These are phyloP conservation scores for Phainopepla nitens DNA, from an alignment of 2,113 vertebrate species.

Conservation along the genomic window DNA sequence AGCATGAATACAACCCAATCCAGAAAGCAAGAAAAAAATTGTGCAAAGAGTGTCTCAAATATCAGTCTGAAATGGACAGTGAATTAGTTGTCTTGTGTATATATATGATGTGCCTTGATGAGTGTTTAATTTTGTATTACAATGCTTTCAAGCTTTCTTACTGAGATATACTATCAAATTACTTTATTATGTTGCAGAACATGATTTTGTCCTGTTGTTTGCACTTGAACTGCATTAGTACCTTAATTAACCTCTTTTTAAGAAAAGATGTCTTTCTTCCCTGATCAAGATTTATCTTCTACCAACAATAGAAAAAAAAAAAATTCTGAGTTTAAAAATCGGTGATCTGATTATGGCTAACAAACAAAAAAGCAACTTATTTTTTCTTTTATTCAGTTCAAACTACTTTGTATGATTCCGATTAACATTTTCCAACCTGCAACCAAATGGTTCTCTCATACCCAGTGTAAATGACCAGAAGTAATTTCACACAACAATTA, in stretches of 20 bases:
- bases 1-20: neutral
- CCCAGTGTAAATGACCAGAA: neutral
- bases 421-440: neutral
- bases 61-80: neutral
- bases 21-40: neutral
- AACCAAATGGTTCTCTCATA: neutral
- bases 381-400: neutral
- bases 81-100: neutral
- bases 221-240: neutral
- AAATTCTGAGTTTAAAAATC: neutral
- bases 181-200: neutral
- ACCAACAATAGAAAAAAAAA: neutral
- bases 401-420: neutral
- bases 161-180: neutral
- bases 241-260: neutral
- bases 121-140: neutral
- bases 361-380: neutral
- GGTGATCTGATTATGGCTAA: neutral
- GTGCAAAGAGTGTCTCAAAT: neutral
- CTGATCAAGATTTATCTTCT: neutral
- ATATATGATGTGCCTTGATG: neutral
- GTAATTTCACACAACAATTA: neutral
- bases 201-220: neutral
- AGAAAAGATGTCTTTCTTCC: neutral
- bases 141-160: neutral